Percentiles rank a stretch among this genome's conserved stretches.
These are phyloP conservation scores for Scaptomyza flava DNA, from an alignment of 2,888 invertebrate species.

Conservation along the genomic window DNA sequence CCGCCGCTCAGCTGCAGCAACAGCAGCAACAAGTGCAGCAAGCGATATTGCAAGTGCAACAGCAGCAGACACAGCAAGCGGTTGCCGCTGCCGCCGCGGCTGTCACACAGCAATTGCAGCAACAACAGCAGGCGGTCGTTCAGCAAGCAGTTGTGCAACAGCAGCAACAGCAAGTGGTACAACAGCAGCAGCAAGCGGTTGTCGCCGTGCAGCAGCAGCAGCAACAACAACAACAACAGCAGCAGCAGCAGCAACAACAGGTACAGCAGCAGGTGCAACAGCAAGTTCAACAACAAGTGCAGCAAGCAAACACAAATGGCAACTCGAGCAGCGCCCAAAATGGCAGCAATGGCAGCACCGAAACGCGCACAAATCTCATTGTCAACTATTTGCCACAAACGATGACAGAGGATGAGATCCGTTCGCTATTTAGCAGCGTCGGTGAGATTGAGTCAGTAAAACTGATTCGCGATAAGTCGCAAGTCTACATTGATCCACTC, in stretches of 20 bases:
- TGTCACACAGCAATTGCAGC: conserved; percentile 79
- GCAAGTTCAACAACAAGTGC: conserved; percentile 72
- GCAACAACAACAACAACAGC: conserved; percentile 71
- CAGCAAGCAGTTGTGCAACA: conserved; percentile 69
- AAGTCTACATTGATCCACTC: conserved; percentile 87
- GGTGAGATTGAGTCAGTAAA: conserved; percentile 99
- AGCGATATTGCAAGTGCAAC: conserved; percentile 83
- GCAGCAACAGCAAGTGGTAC: conserved; percentile 79
- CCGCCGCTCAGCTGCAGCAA: conserved; percentile 76
- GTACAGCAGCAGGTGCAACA: conserved; percentile 76
- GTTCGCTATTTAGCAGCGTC: conserved; percentile 98
- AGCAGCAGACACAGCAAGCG: conserved; percentile 82
- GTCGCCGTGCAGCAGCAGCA: conserved; percentile 70
- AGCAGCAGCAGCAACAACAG: conserved; percentile 69
- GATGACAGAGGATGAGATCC: conserved; percentile 99
- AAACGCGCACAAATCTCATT: conserved; percentile 99
- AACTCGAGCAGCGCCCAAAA: conserved; percentile 71
- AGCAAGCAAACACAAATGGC: conserved; percentile 63
- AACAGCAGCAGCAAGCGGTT: conserved; percentile 80
- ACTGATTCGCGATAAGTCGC: conserved; percentile 99
- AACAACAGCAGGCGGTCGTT: conserved; percentile 81
- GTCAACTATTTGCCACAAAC: conserved; percentile 99
- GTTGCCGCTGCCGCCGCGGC: conserved; percentile 80
- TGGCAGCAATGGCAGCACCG: conserved; percentile 89
- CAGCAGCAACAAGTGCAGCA: conserved; percentile 83